Base-by-base conservation (phyloP, 2,113 vertebrate genomes). In the Toxotes chatareus region DNA sequence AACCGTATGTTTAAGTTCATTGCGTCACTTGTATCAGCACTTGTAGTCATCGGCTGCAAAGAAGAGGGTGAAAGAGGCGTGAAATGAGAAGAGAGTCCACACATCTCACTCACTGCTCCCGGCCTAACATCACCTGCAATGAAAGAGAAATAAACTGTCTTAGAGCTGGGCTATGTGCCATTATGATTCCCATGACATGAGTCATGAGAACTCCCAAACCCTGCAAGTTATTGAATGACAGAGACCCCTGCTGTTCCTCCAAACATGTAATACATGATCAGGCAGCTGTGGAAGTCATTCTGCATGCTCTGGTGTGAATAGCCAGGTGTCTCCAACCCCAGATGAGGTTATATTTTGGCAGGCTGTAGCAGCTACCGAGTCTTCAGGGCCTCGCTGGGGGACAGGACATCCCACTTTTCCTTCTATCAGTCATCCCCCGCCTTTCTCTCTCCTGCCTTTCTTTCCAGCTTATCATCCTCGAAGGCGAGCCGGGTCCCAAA, bases 261-360 rank as follows among this genome's bases (percentile, higher is more conserved):
- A 89, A 92, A 90, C 92, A 86, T 93, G 93, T 90, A 90, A 86
- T 92, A 86, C 91, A 90, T 46, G 87, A 42, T 76, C 80, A 38
- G 83, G 80, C 93, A 93, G 88, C 93, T 93, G 93, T 83, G 76
- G 82, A 92, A 93, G 88, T 86, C 90, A 90, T 94, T 73, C 65
- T n/a, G 68, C 60, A 27, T 72, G 85, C 84, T 88, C 83, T 86
- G 82, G 86, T 91, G 91, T 91, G 90, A 93, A 85, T 75, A 86
- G 72, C 91, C 91, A 93, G 89, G 92, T 93, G 92, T 89, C 84
- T 89, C 84, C 78, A 76, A 68, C 81, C 86, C 83, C 86, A 83
- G 90, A 92, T 92, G 92, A 94, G 89, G 90, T 93, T 93, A 92
- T 91, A 79, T 90, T 90, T 90, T 94, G 93, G 93, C 93, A 93